Base-by-base conservation (phyloP, 1,140 invertebrate genomes). In the Cyphomyrmex costatus region DNA sequence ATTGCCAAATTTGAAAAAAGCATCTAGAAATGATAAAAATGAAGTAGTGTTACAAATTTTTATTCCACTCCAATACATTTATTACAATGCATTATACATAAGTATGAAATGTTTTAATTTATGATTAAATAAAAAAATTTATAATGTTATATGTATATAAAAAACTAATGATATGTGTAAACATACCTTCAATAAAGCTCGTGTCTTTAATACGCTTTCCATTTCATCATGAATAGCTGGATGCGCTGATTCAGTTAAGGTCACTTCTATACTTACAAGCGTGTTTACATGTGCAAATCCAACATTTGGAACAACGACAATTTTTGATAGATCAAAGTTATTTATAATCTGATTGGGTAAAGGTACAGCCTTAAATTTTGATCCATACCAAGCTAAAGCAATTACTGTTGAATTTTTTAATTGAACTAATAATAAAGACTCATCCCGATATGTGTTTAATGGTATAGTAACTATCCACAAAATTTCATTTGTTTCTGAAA, bases 351-450 rank as follows among this genome's bases (percentile, higher is more conserved):
- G 16, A n/a, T 89, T 77, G 3, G 92, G 90, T n/a, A 93, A 66
- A 24, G 56, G 7, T 24, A 88, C 77, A 8, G 21, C 73, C 53
- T 88, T 82, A 53, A 93, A 94, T 21, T 63, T 82, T 46, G 70
- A 36, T 3, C 82, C 92, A 3, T 92, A 83, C 93, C 93, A 94
- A n/a, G 86, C 74, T 4, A 93, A 77, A 16, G 86, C 86, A 0
- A 92, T 33, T 7, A 92, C 66, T 0, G 90, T 91, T 0, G 33
- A 87, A 71, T 94, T 93, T 76, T 87, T 84, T 14, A 90, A 60
- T 76, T 94, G 91, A 2, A 93, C 7, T 2, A 94, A n/a, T 49
- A 94, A 56, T 19, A 94, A 53, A 7, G 92, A 90, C n/a, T 94
- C 94, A 6, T 93, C 88, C 68, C 93, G 92, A 27, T 94, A 94